Percentiles rank a stretch among this genome's conserved stretches.
Conservation (phyloP, 2,888 invertebrate species). For the Metallyticus violacea region DNA sequence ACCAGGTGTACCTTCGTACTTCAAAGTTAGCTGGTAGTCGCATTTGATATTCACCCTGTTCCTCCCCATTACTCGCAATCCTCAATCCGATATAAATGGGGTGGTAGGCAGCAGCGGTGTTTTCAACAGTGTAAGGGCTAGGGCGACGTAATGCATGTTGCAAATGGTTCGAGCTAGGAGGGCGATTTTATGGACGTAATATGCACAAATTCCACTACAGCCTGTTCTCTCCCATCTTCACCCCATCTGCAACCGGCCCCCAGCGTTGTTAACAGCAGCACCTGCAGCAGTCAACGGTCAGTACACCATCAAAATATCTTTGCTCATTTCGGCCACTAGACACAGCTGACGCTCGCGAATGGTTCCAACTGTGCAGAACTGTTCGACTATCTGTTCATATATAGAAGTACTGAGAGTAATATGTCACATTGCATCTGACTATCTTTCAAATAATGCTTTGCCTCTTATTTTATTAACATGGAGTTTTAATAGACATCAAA, state of each 20-base stretch:
- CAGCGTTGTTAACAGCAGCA: no score
- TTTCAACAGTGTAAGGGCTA: neutral
- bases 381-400: no score
- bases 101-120: neutral
- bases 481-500: no score
- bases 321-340: neutral
- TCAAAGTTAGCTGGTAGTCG: neutral
- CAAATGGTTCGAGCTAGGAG: slow-evolving; percentile 1
- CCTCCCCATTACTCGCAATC: neutral
- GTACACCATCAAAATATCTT: neutral
- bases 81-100: neutral
- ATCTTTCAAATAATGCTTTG: no score
- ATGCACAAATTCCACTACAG: slow-evolving; percentile 3
- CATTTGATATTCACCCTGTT: neutral
- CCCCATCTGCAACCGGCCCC: no score
- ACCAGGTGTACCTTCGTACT: neutral
- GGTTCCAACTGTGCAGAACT: no score
- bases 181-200: neutral
- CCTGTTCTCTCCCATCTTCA: neutral
- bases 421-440: no score
- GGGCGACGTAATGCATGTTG: neutral
- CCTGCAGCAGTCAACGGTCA: neutral
- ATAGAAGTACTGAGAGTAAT: no score
- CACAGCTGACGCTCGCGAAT: neutral
- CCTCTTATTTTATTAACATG: no score